phyloP scores from a whole-genome alignment of 2,888 invertebrate species.

The Cotesia congregata region DNA sequence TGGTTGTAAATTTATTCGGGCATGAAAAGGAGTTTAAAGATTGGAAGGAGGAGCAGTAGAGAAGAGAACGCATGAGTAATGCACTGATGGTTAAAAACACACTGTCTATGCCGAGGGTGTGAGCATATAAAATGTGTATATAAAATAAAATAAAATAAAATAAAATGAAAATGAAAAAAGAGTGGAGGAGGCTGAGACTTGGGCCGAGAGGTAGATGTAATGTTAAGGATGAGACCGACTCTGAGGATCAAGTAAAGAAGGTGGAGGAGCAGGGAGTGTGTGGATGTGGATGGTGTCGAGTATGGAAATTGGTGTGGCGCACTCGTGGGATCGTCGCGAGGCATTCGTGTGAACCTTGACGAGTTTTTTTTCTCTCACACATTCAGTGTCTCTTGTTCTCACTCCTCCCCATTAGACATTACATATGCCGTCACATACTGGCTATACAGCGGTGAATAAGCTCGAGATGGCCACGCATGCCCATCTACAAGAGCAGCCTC shows the following conservation, averaged over 20 bases:
- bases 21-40: slow-evolving; percentile 28
- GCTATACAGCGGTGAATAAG: slow-evolving; percentile 2
- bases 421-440: too few relatives aligned
- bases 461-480: slow-evolving; percentile 11
- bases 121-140: slow-evolving; percentile 40
- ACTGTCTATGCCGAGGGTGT: slow-evolving; percentile 17
- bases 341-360: slow-evolving; percentile 37
- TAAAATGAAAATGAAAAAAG: slow-evolving; percentile 9
- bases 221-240: background rate
- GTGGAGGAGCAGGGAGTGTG: background rate
- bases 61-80: slow-evolving; percentile 39
- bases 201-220: slow-evolving; percentile 8
- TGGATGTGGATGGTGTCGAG: slow-evolving; percentile 40
- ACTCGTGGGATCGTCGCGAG: slow-evolving; percentile 39
- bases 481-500: slow-evolving; percentile 10
- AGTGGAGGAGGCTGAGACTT: background rate
- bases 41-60: slow-evolving; percentile 27
- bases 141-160: slow-evolving; percentile 10
- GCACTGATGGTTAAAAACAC: slow-evolving; percentile 29
- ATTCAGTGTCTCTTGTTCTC: slow-evolving; percentile 21
- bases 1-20: slow-evolving; percentile 40
- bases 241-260: slow-evolving; percentile 1
- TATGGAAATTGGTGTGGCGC: slow-evolving; percentile 40
- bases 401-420: background rate
- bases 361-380: slow-evolving; percentile 27